These are phyloP conservation scores for Eretmochelys imbricata DNA, from an alignment of 2,113 vertebrate species.

Conservation along the genomic window DNA sequence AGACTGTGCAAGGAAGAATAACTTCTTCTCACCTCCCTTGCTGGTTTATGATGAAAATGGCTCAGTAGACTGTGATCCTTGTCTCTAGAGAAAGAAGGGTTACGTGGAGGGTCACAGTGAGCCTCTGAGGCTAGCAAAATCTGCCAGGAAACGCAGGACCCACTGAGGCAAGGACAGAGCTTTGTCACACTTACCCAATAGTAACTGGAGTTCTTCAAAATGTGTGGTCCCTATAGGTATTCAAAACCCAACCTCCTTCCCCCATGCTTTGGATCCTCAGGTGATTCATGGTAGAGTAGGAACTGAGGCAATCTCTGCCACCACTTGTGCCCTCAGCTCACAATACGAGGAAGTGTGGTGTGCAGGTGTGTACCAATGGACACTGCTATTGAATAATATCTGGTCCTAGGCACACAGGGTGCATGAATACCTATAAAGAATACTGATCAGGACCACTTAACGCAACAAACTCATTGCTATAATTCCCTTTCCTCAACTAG, in stretches of 20 bases:
- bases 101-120: no score
- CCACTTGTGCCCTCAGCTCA: background rate
- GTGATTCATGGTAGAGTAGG: background rate
- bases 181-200: background rate
- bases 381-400: background rate
- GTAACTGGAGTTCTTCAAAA: background rate
- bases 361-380: background rate
- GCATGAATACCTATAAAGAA: background rate
- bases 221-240: background rate
- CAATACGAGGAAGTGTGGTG: background rate
- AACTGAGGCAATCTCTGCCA: background rate
- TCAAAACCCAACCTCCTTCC: background rate
- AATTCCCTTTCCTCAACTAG: background rate
- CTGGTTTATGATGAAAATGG: no score
- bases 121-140: no score
- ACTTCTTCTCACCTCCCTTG: no score
- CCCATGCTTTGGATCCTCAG: background rate
- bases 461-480: background rate
- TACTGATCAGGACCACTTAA: background rate
- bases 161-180: no score
- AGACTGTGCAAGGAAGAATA: no score
- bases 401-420: background rate
- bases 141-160: no score
- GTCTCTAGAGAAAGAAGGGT: no score
- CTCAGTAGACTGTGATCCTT: no score